These are phyloP conservation scores for Andrena camellia DNA, from an alignment of 2,888 invertebrate species.

Conservation along the genomic window DNA sequence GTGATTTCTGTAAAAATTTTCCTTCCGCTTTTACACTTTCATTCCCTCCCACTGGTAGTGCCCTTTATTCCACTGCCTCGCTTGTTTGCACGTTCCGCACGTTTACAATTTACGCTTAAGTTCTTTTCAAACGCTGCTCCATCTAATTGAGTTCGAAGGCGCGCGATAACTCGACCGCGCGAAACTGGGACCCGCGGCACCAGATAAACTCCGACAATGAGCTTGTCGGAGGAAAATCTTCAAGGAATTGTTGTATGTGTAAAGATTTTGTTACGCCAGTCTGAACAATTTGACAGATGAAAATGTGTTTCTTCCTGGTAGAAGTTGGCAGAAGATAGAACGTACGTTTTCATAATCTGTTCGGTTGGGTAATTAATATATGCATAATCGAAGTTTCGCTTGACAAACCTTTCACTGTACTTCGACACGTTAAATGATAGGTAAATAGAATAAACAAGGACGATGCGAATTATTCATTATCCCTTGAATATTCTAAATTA, in stretches of 20 bases:
- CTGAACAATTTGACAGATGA: too few species aligned
- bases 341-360: too few species aligned
- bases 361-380: too few species aligned
- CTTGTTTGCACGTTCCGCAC: slow-evolving; percentile 1
- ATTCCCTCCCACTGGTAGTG: not conserved
- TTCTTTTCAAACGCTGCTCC: not conserved
- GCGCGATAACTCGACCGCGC: slow-evolving; percentile 1
- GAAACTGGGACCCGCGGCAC: not conserved
- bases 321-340: too few species aligned
- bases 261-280: too few species aligned
- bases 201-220: not conserved
- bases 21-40: slow-evolving; percentile 7
- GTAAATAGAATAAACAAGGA: too few species aligned
- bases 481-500: too few species aligned
- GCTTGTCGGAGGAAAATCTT: not conserved
- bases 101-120: slow-evolving; percentile 24
- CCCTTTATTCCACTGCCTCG: not conserved
- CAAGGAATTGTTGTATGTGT: not conserved
- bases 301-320: too few species aligned
- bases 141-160: slow-evolving; percentile 4
- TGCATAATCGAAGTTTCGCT: too few species aligned
- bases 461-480: too few species aligned
- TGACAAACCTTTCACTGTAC: too few species aligned
- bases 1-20: slow-evolving; percentile 39
- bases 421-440: too few species aligned